phyloP scores from a whole-genome alignment of 2,888 invertebrate genomes.

The Lagria hirta region DNA sequence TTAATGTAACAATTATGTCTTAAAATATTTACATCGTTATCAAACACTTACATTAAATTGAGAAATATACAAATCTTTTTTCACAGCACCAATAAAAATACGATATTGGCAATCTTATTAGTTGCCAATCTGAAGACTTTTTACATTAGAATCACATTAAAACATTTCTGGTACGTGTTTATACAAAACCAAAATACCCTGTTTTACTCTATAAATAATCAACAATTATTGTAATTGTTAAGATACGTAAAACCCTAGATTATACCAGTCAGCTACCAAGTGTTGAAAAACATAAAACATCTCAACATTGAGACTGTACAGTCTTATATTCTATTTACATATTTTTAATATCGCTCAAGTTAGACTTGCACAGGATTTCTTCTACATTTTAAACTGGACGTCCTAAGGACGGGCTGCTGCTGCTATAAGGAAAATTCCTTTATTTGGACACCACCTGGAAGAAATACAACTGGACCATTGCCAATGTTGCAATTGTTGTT shows the following conservation, averaged over 20 bases:
- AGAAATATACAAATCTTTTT: conserved; percentile 26
- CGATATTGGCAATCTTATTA: conserved; percentile 9
- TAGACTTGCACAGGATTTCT: conserved; percentile 51
- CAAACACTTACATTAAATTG: conserved; percentile 16
- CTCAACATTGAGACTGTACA: conserved; percentile 7
- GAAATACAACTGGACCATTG: conserved; percentile 48
- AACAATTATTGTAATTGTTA: conserved; percentile 18
- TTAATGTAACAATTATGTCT: conserved; percentile 19
- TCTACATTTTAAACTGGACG: conserved; percentile 49
- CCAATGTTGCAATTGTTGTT: conserved; percentile 51
- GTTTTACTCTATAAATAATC: conserved; percentile 24
- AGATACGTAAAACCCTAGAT: conserved; percentile 8
- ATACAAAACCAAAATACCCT: conserved; percentile 22
- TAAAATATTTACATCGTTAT: conserved; percentile 21
- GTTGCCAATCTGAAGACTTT: conserved; percentile 23
- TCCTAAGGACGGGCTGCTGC: conserved; percentile 39
- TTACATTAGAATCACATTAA: conserved; percentile 18
- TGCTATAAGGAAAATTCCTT: conserved; percentile 53
- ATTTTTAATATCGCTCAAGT: conserved; percentile 19
- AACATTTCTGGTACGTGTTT: conserved; percentile 1
- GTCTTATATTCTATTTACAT: conserved; percentile 5
- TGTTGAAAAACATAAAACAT: conserved; percentile 7
- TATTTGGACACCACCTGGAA: conserved; percentile 42
- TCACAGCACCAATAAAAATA: conserved; percentile 31
- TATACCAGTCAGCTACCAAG: conserved; percentile 16